Evolutionary conservation across 2,797 vertebrate genomes (phyloP), one percentile per base, ranked within the genome.

Genomic region (Rhodeus uyekii): DNA sequence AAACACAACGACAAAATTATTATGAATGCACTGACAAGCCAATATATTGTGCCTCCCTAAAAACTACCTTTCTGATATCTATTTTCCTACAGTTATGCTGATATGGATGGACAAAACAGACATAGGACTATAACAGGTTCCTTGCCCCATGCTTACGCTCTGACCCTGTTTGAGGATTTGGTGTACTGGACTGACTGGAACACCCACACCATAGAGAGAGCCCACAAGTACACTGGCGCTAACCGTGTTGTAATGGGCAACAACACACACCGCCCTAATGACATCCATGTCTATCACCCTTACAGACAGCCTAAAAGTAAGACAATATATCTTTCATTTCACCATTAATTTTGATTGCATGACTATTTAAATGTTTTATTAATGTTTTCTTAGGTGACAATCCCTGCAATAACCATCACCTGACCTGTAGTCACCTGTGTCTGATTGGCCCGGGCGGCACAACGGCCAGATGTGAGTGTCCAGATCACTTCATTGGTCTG

Each of bases 121-220:
- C 97, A 98, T 88, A 93, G 94, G 0, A 97, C 98, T 0, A 99
- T 96, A 1, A 95, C 98, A 8, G 96, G 98, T 32, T 91, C 87
- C 13, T 88, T 99, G 86, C 91, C 98, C 71, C 98, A 99, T 79
- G 97, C 97, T 0, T 99, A 96, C 86, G 97, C 98, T 44, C 87
- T 99, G 85, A 99, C 96, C 1, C 44, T 99, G 87, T 99, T 99
- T 89, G 98, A 98, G 92, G 97, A 99, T 84, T 96, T 88, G 0
- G 84, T 99, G 24, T 99, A 97, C 88, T 99, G 98, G 98, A 99
- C 98, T 1, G 98, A 99, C 90, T 99, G 98, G 98, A 99, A 99
- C 91, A 98, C 96, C 3, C 95, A 95, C 88, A 97, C 97, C 0
- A 94, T 99, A 87, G 98, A 99, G 90, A 99, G 95, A 85, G 98